These are phyloP conservation scores for Procambarus clarkii DNA, from an alignment of 1,140 invertebrate species.

Conservation along the genomic window DNA sequence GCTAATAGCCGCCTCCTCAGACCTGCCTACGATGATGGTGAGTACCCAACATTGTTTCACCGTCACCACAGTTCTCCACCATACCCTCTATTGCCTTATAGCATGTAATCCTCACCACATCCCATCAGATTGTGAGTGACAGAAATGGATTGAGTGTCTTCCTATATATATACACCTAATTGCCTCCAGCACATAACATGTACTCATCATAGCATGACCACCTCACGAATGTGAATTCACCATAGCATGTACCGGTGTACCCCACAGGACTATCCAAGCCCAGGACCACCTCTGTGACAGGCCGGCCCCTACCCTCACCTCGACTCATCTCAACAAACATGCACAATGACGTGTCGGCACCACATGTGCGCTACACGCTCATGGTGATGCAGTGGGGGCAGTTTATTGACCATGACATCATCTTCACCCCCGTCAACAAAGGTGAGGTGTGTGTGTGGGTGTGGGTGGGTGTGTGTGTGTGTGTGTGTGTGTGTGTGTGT, in stretches of 20 bases:
- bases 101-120: no score
- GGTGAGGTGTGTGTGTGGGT: conserved; percentile 72
- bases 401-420: conserved; percentile 80
- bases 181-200: no score
- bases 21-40: conserved; percentile 79
- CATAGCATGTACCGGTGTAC: no score
- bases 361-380: conserved; percentile 77
- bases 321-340: conserved; percentile 77
- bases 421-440: conserved; percentile 79
- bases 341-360: conserved; percentile 76
- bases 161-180: no score
- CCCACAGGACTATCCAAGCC: conserved; percentile 75
- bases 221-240: no score
- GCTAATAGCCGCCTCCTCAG: conserved; percentile 78
- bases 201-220: no score
- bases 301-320: conserved; percentile 75
- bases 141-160: no score
- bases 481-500: no score
- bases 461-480: no score
- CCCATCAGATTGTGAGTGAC: no score
- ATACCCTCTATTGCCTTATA: no score
- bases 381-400: conserved; percentile 79
- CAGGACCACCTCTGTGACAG: conserved; percentile 73
- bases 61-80: no score
- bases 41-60: conserved; percentile 24